Percentiles rank a stretch among this genome's conserved stretches.
phyloP scores from a whole-genome alignment of 1,140 invertebrate species.

The Apocrypta bakeri region DNA sequence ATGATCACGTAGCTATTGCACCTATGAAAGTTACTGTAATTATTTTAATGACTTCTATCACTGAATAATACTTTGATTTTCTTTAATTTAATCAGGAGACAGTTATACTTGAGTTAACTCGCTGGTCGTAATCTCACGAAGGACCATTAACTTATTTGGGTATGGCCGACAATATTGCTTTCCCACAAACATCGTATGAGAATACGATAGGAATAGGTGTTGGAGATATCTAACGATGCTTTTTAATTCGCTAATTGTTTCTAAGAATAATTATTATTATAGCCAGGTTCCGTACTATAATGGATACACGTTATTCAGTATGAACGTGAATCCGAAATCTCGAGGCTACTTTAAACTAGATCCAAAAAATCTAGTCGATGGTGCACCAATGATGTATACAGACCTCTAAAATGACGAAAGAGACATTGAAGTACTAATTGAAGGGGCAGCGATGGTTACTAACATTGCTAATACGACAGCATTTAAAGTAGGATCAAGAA shows the following conservation, averaged over 20 bases:
- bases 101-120: background rate
- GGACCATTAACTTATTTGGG: background rate
- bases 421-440: background rate
- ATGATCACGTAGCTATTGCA: conserved; percentile 78
- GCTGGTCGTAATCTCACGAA: background rate
- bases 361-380: background rate
- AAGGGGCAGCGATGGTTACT: background rate
- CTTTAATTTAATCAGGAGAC: background rate
- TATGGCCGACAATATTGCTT: background rate
- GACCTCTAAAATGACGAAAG: background rate
- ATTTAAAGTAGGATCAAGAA: background rate
- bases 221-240: background rate
- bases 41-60: background rate
- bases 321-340: background rate
- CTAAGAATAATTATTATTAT: background rate
- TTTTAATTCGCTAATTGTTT: background rate
- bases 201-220: background rate
- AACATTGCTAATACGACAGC: background rate
- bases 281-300: background rate
- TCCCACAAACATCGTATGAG: conserved; percentile 1
- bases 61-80: background rate
- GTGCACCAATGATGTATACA: background rate
- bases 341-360: background rate
- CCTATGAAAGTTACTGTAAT: background rate
- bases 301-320: background rate